Conservation (phyloP, 2,797 vertebrate species). For the Ptychadena robeensis region DNA sequence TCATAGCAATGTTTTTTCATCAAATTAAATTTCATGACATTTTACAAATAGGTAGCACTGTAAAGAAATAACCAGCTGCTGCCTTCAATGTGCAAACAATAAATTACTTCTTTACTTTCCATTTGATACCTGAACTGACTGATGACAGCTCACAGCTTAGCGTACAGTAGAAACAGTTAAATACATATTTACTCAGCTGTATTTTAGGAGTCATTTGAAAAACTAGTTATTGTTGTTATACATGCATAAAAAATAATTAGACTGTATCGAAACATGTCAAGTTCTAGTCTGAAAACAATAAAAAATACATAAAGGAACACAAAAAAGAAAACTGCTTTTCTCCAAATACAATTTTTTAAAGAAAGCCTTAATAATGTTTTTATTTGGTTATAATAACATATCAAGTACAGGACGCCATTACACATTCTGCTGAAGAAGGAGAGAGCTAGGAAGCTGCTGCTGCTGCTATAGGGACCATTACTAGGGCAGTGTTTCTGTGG, state of each 20-base stretch:
- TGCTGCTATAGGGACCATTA: too few relatives aligned
- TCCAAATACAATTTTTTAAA: too few relatives aligned
- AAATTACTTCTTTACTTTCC: constrained; percentile 11
- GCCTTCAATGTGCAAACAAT: neutral
- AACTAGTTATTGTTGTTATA: constrained; percentile 24
- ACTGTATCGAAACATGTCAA: constrained; percentile 52
- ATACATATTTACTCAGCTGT: constrained; percentile 25
- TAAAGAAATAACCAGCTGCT: neutral
- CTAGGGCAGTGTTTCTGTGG: too few relatives aligned
- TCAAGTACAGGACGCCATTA: too few relatives aligned
- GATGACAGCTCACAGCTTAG: constrained; percentile 27
- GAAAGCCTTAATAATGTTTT: too few relatives aligned
- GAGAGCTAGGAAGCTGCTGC: too few relatives aligned
- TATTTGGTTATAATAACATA: too few relatives aligned
- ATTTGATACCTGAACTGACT: constrained; percentile 37
- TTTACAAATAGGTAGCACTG: neutral
- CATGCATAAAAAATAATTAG: constrained; percentile 14
- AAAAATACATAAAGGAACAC: neutral
- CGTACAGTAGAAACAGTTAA: constrained; percentile 10
- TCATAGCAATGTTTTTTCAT: too few relatives aligned
- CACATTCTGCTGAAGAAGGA: too few relatives aligned
- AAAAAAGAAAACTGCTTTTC: neutral
- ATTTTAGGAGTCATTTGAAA: neutral
- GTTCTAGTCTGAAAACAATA: constrained; percentile 8
- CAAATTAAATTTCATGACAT: too few relatives aligned